phyloP scores from a whole-genome alignment of 2,113 vertebrate species.

The Vanacampus margaritifer region DNA sequence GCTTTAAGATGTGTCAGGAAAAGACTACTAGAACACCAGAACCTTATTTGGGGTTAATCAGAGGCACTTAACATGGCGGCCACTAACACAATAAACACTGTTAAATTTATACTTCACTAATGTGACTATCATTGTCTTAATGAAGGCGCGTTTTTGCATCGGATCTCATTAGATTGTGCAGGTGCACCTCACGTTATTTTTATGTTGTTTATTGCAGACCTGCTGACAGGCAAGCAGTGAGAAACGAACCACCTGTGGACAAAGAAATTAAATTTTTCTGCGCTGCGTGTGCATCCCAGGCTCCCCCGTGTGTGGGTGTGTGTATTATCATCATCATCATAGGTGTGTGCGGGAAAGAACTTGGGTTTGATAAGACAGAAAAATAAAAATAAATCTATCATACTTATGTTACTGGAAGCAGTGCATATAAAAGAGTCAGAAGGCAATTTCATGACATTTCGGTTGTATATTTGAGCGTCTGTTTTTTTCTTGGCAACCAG shows the following conservation, averaged over 20 bases:
- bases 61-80: neutral
- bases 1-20: no score
- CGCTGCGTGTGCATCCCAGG: conserved; percentile 8
- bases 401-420: no score
- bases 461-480: no score
- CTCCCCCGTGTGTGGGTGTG: conserved; percentile 11
- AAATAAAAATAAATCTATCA: no score
- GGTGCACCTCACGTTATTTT: neutral
- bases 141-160: neutral
- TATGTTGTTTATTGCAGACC: conserved; percentile 44
- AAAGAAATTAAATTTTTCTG: conserved; percentile 48
- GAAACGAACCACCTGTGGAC: conserved; percentile 62
- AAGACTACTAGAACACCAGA: no score
- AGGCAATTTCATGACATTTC: no score
- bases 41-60: no score
- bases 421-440: no score
- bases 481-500: neutral
- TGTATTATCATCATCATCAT: neutral
- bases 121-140: neutral
- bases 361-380: no score
- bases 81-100: neutral
- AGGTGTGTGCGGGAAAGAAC: neutral
- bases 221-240: conserved; percentile 48
- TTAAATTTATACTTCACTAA: neutral
- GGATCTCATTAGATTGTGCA: neutral